Conservation (phyloP, 1,140 invertebrate genomes). For the Ceratoteleas bidentatus region DNA sequence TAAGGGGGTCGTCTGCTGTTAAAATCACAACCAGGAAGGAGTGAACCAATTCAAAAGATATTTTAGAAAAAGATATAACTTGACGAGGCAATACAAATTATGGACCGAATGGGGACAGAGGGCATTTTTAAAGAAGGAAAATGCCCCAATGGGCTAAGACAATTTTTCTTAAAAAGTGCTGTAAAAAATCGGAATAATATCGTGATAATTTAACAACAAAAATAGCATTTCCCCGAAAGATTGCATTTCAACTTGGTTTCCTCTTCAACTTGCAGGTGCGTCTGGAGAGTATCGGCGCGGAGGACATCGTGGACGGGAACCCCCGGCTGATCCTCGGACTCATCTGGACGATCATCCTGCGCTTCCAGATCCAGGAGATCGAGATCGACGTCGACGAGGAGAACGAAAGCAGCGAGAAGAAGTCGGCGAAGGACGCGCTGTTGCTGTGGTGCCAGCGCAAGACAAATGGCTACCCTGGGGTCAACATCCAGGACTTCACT, state of each 20-base stretch:
- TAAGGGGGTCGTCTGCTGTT: too few relatives aligned
- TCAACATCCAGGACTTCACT: conserved; percentile 91
- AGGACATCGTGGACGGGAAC: conserved; percentile 99
- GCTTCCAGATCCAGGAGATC: conserved; percentile 99
- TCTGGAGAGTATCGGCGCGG: conserved; percentile 98
- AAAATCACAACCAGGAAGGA: too few relatives aligned
- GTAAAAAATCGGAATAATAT: too few relatives aligned
- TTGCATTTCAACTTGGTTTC: not conserved
- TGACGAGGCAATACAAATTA: too few relatives aligned
- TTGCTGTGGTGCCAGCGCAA: conserved; percentile 99
- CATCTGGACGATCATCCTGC: conserved; percentile 98
- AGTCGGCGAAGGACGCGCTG: conserved; percentile 98
- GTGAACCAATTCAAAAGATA: too few relatives aligned
- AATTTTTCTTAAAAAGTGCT: too few relatives aligned
- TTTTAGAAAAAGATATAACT: too few relatives aligned
- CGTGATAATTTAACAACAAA: too few relatives aligned
- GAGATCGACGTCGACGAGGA: conserved; percentile 99
- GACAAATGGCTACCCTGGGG: conserved; percentile 94
- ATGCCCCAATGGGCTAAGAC: too few relatives aligned
- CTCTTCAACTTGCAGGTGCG: conserved; percentile 87
- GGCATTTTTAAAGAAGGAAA: too few relatives aligned
- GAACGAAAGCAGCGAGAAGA: conserved; percentile 98
- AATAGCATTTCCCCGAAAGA: too few relatives aligned
- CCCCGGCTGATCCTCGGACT: conserved; percentile 96
- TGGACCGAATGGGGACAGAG: too few relatives aligned